Conservation (phyloP, 1,140 invertebrate genomes). For the Drusus annulatus region DNA sequence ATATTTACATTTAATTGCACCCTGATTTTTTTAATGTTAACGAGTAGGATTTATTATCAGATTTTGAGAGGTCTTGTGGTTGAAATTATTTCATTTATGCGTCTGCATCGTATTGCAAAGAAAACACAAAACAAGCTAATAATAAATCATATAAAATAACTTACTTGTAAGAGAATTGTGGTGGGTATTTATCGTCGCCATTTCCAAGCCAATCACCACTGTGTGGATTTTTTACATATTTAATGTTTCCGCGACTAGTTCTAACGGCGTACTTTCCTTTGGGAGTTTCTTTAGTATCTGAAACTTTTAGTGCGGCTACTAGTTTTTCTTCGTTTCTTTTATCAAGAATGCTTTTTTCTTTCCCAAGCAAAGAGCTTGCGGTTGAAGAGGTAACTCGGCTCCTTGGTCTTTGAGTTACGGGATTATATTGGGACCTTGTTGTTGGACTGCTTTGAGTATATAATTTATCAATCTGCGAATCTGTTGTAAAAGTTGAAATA, state of each 20-base stretch:
- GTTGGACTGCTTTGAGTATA: conserved; percentile 9
- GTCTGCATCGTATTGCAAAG: too few species aligned
- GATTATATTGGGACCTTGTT: neutral
- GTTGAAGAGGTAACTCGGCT: too few species aligned
- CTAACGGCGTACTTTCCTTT: conserved; percentile 6
- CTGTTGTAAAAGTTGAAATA: conserved; percentile 50
- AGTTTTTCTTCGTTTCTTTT: neutral
- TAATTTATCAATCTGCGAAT: conserved; percentile 25
- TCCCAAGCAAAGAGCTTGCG: neutral
- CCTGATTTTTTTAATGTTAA: too few species aligned
- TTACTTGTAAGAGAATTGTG: conserved; percentile 55
- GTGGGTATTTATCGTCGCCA: conserved; percentile 39
- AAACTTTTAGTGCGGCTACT: neutral
- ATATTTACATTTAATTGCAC: too few species aligned
- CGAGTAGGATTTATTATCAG: too few species aligned
- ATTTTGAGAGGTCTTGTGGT: too few species aligned
- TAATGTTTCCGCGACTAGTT: conserved; percentile 45
- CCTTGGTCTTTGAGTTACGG: neutral
- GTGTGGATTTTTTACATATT: conserved; percentile 44
- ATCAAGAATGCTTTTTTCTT: neutral
- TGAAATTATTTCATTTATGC: too few species aligned
- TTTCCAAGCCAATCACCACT: conserved; percentile 4
- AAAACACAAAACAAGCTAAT: too few species aligned
- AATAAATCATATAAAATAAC: neutral
- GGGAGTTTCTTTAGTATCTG: neutral